Percentiles rank a stretch among this genome's conserved stretches.
These are phyloP conservation scores for Cephus runcator DNA, from an alignment of 2,888 invertebrate species.

Conservation along the genomic window DNA sequence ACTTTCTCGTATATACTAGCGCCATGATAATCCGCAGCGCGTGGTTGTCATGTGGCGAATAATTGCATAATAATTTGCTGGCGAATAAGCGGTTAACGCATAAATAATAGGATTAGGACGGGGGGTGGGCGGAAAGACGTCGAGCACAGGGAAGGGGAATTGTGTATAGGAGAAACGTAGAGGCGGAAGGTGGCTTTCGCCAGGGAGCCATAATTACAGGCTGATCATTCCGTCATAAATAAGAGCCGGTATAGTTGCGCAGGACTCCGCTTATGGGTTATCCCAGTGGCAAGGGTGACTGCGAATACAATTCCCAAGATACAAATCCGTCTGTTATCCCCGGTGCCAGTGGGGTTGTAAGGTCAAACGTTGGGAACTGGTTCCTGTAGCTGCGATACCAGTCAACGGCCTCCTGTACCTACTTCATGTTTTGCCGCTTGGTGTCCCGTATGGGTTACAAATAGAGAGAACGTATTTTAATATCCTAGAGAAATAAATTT, in stretches of 20 bases:
- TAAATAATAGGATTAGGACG: slow-evolving; percentile 41
- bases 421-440: neutral
- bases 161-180: slow-evolving; percentile 12
- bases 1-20: neutral
- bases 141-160: slow-evolving; percentile 10
- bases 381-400: slow-evolving; percentile 13
- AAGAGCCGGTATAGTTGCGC: slow-evolving; percentile 32
- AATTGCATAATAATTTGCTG: slow-evolving; percentile 50
- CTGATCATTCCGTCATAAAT: slow-evolving; percentile 59
- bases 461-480: neutral
- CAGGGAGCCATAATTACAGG: slow-evolving; percentile 57
- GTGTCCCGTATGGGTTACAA: neutral
- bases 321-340: slow-evolving; percentile 13
- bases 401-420: neutral
- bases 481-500: neutral
- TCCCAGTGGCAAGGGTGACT: slow-evolving; percentile 32
- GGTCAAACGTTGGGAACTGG: slow-evolving; percentile 37
- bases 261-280: slow-evolving; percentile 21
- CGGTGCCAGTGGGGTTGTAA: slow-evolving; percentile 19
- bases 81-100: slow-evolving; percentile 39
- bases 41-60: slow-evolving; percentile 27
- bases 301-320: slow-evolving; percentile 23
- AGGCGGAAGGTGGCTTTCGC: slow-evolving; percentile 49
- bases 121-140: slow-evolving; percentile 20
- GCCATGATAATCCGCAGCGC: slow-evolving; percentile 23